phyloP scores from a whole-genome alignment of 2,797 vertebrate genomes.

The Hyperoplus immaculatus region DNA sequence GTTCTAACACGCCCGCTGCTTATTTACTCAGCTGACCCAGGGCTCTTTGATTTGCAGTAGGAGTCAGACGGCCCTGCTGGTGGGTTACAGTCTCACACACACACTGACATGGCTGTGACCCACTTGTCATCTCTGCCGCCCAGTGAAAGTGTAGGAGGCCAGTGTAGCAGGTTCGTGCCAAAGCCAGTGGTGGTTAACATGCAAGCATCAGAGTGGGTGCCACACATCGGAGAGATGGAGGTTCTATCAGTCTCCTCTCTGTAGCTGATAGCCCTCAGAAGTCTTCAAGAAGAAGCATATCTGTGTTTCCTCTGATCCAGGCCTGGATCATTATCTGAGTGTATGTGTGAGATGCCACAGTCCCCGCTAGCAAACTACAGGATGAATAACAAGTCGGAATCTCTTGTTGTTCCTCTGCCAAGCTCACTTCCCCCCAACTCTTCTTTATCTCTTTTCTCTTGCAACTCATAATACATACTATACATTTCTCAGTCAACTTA shows the following conservation, averaged over 20 bases:
- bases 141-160: constrained; percentile 73
- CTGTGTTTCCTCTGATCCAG: constrained; percentile 68
- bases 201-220: constrained; percentile 74
- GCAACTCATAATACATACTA: too few species aligned
- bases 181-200: constrained; percentile 73
- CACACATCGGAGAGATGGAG: constrained; percentile 71
- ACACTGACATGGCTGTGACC: constrained; percentile 53
- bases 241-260: constrained; percentile 74
- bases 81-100: constrained; percentile 38
- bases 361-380: constrained; percentile 45
- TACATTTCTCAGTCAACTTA: neutral
- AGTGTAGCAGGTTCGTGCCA: constrained; percentile 82
- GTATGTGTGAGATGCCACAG: constrained; percentile 37
- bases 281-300: constrained; percentile 68
- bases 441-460: constrained; percentile 10
- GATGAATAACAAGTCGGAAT: constrained; percentile 50
- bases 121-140: constrained; percentile 64
- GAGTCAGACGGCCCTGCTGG: constrained; percentile 60
- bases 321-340: constrained; percentile 68
- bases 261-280: constrained; percentile 70
- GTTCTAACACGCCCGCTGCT: constrained; percentile 66
- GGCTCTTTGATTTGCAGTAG: constrained; percentile 77
- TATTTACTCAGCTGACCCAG: constrained; percentile 84
- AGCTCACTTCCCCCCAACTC: constrained; percentile 8
- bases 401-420: constrained; percentile 37